phyloP scores from a whole-genome alignment of 2,797 vertebrate species.

The Loriculus beryllinus region DNA sequence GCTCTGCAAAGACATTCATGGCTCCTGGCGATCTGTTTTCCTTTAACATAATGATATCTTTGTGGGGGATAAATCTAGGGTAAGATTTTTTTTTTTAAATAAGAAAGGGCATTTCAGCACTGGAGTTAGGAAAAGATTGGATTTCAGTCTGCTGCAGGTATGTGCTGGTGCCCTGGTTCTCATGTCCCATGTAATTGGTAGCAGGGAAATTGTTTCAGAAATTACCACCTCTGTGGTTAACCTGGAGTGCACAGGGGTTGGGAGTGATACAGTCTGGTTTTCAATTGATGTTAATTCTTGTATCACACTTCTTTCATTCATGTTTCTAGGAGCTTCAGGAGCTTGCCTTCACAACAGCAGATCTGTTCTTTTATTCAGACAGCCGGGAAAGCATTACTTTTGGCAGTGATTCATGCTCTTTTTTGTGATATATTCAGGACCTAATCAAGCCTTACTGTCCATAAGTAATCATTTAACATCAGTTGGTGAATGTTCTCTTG shows the following conservation, averaged over 20 bases:
- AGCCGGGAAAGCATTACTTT: not conserved
- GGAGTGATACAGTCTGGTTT: not conserved
- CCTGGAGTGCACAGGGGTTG: constrained; percentile 13
- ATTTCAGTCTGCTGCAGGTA: not conserved
- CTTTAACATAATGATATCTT: constrained; percentile 71
- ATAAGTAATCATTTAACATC: not conserved
- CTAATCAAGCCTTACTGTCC: constrained; percentile 8
- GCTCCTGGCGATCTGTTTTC: constrained; percentile 64
- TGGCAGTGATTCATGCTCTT: not conserved
- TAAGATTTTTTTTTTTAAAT: not conserved
- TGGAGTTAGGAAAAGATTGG: not conserved
- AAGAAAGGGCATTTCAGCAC: not conserved
- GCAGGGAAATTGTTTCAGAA: constrained; percentile 32
- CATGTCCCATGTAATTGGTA: constrained; percentile 5
- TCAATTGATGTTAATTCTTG: constrained; percentile 46
- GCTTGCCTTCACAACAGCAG: not conserved
- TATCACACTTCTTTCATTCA: constrained; percentile 31
- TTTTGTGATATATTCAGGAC: not conserved
- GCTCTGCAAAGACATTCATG: constrained; percentile 38
- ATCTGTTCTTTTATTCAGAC: not conserved
- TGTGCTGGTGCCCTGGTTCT: not conserved
- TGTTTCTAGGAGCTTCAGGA: constrained; percentile 50
- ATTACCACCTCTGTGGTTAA: constrained; percentile 2
- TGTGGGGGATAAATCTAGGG: constrained; percentile 33
- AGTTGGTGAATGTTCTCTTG: not conserved